phyloP scores from a whole-genome alignment of 2,113 vertebrate species.

The Lichenostomus cassidix region DNA sequence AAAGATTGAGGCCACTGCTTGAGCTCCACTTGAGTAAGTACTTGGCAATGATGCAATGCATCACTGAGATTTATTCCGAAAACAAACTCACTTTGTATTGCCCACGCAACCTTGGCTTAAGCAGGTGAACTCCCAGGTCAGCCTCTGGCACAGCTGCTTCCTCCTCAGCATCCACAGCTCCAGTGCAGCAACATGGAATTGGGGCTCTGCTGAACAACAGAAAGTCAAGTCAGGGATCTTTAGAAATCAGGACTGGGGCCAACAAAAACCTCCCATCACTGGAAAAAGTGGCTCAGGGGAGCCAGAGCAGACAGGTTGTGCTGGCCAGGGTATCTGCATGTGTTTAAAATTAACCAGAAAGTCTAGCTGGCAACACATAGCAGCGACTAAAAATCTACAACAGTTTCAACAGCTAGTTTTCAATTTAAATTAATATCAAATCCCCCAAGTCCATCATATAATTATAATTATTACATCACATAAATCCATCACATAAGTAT shows the following conservation, averaged over 20 bases:
- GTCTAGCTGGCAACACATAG: background rate
- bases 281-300: background rate
- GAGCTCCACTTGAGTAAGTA: background rate
- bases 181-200: rapidly evolving
- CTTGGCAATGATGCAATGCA: rapidly evolving
- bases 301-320: background rate
- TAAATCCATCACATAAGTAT: background rate
- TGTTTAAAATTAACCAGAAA: background rate
- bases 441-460: background rate
- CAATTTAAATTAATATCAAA: background rate
- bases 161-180: background rate
- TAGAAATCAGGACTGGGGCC: background rate
- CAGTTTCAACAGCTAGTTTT: background rate
- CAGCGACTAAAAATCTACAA: background rate
- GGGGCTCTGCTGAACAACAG: background rate
- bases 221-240: background rate
- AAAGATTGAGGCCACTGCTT: background rate
- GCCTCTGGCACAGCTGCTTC: too few relatives aligned
- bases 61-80: background rate
- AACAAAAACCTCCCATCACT: background rate
- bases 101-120: background rate
- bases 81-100: background rate
- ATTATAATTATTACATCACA: background rate
- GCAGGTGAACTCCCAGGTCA: background rate
- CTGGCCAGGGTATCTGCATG: rapidly evolving